These are phyloP conservation scores for Yponomeuta malinellus DNA, from an alignment of 2,888 invertebrate species.

Conservation along the genomic window DNA sequence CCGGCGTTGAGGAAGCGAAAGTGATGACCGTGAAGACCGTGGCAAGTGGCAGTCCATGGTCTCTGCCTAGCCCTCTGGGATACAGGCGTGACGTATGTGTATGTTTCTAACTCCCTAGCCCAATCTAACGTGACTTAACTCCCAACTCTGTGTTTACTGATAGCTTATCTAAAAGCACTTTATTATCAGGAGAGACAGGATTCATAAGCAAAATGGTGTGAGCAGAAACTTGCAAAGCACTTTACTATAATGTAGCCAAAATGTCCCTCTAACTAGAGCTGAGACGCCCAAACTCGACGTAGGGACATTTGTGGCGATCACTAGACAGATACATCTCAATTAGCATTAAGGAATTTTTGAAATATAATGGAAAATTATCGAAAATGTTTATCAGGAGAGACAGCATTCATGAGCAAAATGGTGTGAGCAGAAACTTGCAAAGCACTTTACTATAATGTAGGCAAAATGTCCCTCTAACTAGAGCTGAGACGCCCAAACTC, in stretches of 20 bases:
- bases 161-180: background rate
- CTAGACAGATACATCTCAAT: constrained; percentile 39
- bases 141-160: background rate
- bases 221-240: background rate
- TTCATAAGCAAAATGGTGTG: too few species aligned
- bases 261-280: background rate
- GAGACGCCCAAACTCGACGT: background rate
- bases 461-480: background rate
- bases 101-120: too few species aligned
- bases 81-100: too few species aligned
- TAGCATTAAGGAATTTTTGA: constrained; percentile 26
- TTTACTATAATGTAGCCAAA: background rate
- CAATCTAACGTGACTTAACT: background rate
- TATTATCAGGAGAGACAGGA: too few species aligned
- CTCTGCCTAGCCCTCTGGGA: too few species aligned
- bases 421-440: too few species aligned
- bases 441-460: background rate
- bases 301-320: constrained; percentile 15
- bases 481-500: background rate
- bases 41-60: too few species aligned
- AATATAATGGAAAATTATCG: too few species aligned
- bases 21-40: too few species aligned
- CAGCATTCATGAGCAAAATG: too few species aligned
- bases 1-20: too few species aligned
- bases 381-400: too few species aligned